Evolutionary conservation across 2,888 invertebrate species (phyloP).

Genomic region (Cactoblastis cactorum): DNA sequence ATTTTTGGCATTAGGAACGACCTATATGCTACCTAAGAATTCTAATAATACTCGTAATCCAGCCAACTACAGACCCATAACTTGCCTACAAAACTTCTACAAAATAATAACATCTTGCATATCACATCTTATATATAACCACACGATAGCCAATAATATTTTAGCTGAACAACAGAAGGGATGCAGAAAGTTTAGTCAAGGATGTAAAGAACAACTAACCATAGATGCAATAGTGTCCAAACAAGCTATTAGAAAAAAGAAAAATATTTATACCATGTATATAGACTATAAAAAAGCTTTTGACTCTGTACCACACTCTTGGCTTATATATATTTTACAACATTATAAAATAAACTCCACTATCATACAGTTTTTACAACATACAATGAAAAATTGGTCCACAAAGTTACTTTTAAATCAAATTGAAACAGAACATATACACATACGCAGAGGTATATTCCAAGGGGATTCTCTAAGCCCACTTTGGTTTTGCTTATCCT

Average conservation of each 20-base stretch:
- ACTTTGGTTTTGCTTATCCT: conserved; percentile 26
- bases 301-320: too few species aligned
- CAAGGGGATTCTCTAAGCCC: too few species aligned
- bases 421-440: too few species aligned
- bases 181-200: not conserved
- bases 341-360: too few species aligned
- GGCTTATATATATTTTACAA: too few species aligned
- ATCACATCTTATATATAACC: not conserved
- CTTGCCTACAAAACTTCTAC: not conserved
- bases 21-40: not conserved
- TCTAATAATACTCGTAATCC: not conserved
- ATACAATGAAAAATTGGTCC: not conserved
- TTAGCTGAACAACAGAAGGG: not conserved
- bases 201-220: too few species aligned
- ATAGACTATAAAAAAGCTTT: too few species aligned
- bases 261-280: too few species aligned
- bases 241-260: too few species aligned
- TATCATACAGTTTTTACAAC: not conserved
- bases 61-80: not conserved
- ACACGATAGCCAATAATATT: not conserved
- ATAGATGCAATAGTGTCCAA: too few species aligned
- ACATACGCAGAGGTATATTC: too few species aligned
- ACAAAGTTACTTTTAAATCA: not conserved
- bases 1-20: too few species aligned
- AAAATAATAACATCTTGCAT: not conserved